Evolutionary conservation across 2,888 invertebrate species (phyloP), one percentile per base, ranked within the genome.

Genomic region (Bembecia ichneumoniformis): DNA sequence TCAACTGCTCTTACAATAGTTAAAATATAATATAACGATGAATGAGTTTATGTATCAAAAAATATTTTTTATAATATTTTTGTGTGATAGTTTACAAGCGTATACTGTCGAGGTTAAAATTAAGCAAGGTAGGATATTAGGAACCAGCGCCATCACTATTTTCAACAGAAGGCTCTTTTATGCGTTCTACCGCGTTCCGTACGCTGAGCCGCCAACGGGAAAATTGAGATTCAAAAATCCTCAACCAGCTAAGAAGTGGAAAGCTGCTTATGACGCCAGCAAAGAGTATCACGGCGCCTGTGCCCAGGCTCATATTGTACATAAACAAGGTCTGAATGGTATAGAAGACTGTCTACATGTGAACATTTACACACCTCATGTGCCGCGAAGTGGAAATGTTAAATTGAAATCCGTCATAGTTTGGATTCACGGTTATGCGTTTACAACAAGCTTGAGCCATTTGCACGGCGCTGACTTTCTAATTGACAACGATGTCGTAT

Each of bases 311-410:
- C 90, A 90, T 52, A 74, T 86, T 9, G 72, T 76, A 15, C 79
- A 83, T 50, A 81, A 75, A 59, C 57, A 74, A 16, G 68, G 62
- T 1, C 16, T 72, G 16, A 80, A 69, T 62, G 90, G 90, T 4
- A 72, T 71, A 47, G 90, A 90, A 70, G 89, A 91, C 63, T 93
- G 93, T 58, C 83, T 93, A 0, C 89, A 89, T 59, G 61, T 93
- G n/a, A 93, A 93, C 66, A 89, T 93, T 4, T 93, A 90, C 63
- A 89, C 91, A 4, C 91, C 91, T 1, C 66, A 67, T 51, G 59
- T 90, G 52, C 73, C 74, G 0, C 74, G 69, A 46, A 44, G 35
- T 10, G 53, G 52, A 28, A 56, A 54, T 13, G 51, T 53, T 13
- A 50, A 53, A 17, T 52, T 62, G 9, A 77, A 69, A 56, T 57